Conservation (phyloP, 1,140 invertebrate species). For the Babylonia areolata region DNA sequence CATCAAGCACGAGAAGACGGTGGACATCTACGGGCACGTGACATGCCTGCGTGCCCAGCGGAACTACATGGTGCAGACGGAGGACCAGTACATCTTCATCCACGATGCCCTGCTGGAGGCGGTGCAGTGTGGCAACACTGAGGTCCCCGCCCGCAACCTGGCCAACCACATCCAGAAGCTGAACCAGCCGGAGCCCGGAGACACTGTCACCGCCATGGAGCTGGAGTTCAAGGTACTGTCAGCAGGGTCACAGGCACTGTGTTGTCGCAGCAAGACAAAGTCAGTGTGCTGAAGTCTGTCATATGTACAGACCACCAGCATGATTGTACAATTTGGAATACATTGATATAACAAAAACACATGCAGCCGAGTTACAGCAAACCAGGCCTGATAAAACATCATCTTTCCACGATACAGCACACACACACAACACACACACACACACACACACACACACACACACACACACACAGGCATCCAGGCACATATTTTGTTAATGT, state of each 20-base stretch:
- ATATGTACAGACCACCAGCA: too few species aligned
- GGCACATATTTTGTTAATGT: too few species aligned
- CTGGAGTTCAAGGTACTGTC: slow-evolving; percentile 91
- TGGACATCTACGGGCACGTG: slow-evolving; percentile 99
- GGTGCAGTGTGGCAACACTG: slow-evolving; percentile 95
- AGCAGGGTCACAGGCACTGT: too few species aligned
- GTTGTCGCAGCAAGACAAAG: too few species aligned
- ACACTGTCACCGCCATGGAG: slow-evolving; percentile 92
- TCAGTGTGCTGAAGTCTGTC: too few species aligned
- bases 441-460: not conserved
- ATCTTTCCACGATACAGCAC: not conserved
- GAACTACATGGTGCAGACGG: slow-evolving; percentile 86
- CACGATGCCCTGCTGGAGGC: slow-evolving; percentile 95
- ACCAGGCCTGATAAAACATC: too few species aligned
- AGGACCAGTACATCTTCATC: slow-evolving; percentile 99
- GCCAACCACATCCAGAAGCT: slow-evolving; percentile 96
- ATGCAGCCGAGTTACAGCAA: too few species aligned
- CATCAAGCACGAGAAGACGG: slow-evolving; percentile 91
- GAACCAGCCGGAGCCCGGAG: slow-evolving; percentile 71
- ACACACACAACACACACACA: not conserved
- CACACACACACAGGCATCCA: not conserved
- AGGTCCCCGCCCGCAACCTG: slow-evolving; percentile 93
- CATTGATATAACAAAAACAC: too few species aligned
- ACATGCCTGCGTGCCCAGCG: slow-evolving; percentile 97
- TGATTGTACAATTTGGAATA: too few species aligned